Evolutionary conservation across 2,113 vertebrate species (phyloP).

Genomic region (Brachypodius melanocephalos): DNA sequence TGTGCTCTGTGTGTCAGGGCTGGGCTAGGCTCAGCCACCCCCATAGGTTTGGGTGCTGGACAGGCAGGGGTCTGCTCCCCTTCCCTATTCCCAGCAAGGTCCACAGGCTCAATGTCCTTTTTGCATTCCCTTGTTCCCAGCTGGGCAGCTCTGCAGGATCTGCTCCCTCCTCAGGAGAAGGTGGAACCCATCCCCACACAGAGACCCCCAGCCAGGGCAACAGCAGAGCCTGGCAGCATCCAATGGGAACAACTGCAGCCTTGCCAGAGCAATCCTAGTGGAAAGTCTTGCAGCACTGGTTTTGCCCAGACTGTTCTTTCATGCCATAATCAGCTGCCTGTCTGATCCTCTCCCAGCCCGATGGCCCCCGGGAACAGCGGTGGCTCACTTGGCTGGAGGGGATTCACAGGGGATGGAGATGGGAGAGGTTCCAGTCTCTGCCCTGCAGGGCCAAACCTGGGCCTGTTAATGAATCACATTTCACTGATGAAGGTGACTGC

Average conservation of each 20-base stretch:
- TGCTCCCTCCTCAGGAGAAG: neutral
- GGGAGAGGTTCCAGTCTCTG: neutral
- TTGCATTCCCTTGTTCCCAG: neutral
- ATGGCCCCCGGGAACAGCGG: rapidly evolving
- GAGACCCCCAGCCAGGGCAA: neutral
- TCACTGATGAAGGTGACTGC: neutral
- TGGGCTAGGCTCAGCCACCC: neutral
- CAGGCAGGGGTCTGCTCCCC: neutral
- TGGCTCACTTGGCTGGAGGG: neutral
- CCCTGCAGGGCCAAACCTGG: neutral
- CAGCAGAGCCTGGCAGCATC: neutral
- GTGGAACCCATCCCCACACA: neutral
- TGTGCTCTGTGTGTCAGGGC: rapidly evolving
- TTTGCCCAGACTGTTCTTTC: neutral
- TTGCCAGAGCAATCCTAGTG: neutral
- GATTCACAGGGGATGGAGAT: neutral
- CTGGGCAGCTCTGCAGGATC: neutral
- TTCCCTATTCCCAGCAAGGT: neutral
- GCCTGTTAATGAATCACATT: neutral
- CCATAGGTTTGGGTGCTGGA: rapidly evolving
- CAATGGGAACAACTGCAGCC: neutral
- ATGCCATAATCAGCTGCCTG: neutral
- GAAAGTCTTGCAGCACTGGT: neutral
- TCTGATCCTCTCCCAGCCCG: neutral
- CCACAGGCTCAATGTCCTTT: rapidly evolving